Base-by-base conservation (phyloP, 2,888 invertebrate species). In the Antheraea yamamai region DNA sequence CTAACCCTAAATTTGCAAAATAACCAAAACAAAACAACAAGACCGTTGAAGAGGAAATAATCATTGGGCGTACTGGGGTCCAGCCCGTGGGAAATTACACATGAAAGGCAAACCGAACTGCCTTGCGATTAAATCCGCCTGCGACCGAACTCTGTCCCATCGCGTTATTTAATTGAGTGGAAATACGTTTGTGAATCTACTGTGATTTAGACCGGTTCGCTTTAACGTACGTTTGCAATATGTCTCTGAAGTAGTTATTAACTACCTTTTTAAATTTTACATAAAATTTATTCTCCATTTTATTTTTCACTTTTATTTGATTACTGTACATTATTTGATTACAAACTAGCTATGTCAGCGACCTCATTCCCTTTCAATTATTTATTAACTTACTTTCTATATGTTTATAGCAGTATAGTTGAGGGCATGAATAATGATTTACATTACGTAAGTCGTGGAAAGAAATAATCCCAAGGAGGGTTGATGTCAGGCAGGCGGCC, bases 101-200 rank as follows among this genome's bases (percentile, higher is more conserved):
- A 89, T 89, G 88, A 89, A 89, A 88, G 88, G 84, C 84, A 84
- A 85, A 84, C 85, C 87, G 80, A 86, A 90, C 89, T 89, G 88
- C 89, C 89, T 89, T 88, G 85, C 88, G 90, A 91, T 91, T 91
- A 91, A 91, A 91, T 91, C 90, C 86, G 86, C 84, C 88, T 87
- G 85, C 84, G 82, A 87, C 87, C 84, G 86, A 85, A 88, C 90
- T 91, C 91, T 89, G 84, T 89, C 84, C 88, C 90, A 90, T 90
- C 90, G 89, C 87, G 83, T 87, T 84, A 88, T 89, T 90, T 89
- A 92, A 91, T 92, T 90, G 91, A 85, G 87, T 88, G 90, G 91
- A 91, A 91, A 90, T 84, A 85, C 84, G 83, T 81, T 85, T 84
- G 81, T 85, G 83, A 81, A 85, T 83, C 79, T 83, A 84, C 81